A percentile compares a stretch with the other conserved stretches of the same genome.
phyloP scores from a whole-genome alignment of 2,797 vertebrate genomes.

The Pitangus sulphuratus region DNA sequence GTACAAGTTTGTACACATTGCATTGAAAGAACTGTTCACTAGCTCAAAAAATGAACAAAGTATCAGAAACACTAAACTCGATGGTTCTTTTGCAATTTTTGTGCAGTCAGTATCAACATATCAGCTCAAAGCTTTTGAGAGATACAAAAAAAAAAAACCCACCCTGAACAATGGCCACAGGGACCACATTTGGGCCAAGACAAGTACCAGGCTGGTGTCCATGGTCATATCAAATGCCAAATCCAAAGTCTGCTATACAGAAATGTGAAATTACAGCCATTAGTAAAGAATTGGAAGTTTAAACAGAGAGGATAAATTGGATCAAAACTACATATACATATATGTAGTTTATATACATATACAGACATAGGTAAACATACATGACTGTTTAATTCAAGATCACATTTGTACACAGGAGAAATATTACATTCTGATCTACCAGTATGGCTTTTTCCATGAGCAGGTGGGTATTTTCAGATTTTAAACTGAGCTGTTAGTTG shows the following conservation, averaged over 20 bases:
- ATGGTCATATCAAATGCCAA: background rate
- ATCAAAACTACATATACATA: background rate
- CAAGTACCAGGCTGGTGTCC: background rate
- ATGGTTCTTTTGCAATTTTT: background rate
- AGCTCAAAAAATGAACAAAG: background rate
- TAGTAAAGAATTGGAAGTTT: background rate
- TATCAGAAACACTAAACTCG: background rate
- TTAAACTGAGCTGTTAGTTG: background rate
- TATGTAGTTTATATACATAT: background rate
- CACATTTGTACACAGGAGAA: constrained; percentile 31
- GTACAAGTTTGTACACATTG: background rate
- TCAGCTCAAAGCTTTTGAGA: background rate
- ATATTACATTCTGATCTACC: background rate
- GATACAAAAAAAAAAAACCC: background rate
- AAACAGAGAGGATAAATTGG: background rate
- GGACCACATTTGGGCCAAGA: background rate
- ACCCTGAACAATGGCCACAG: background rate
- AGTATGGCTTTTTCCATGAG: constrained; percentile 48
- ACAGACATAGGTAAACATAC: background rate
- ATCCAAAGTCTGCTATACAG: background rate
- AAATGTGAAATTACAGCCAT: background rate
- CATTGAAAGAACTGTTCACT: background rate
- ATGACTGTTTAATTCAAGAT: constrained; percentile 2
- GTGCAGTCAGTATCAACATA: background rate
- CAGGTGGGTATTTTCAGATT: background rate